A percentile compares a stretch with the other conserved stretches of the same genome.
These are phyloP conservation scores for Triops longicaudatus DNA, from an alignment of 1,140 invertebrate genomes.

Conservation along the genomic window DNA sequence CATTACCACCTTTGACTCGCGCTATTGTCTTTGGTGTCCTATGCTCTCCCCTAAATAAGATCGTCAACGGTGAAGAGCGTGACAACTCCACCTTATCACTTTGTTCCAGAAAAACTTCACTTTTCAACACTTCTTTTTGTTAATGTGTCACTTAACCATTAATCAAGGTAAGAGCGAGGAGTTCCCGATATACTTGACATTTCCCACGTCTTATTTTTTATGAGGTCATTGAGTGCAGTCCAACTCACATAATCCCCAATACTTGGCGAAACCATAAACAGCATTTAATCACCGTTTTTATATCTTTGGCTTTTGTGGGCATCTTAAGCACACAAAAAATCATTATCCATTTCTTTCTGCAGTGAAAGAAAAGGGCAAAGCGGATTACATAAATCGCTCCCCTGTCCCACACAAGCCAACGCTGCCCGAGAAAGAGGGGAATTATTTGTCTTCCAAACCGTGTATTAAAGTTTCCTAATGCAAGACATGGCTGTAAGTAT, in stretches of 20 bases:
- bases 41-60: background rate
- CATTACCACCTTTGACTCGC: background rate
- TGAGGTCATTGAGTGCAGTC: background rate
- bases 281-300: background rate
- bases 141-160: background rate
- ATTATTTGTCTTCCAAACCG: too few relatives aligned
- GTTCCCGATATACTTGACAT: background rate
- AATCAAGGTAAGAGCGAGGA: background rate
- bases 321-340: background rate
- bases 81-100: background rate
- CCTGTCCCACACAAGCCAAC: background rate
- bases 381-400: constrained; percentile 5
- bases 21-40: background rate
- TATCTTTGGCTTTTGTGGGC: too few relatives aligned
- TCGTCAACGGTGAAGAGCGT: background rate
- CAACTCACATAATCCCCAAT: background rate
- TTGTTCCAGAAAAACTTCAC: background rate
- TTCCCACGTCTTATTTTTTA: background rate
- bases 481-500: background rate
- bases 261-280: background rate
- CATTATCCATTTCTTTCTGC: background rate
- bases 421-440: too few relatives aligned
- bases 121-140: background rate
- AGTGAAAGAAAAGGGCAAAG: background rate
- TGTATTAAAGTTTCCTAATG: background rate